Percentiles rank a stretch among this genome's conserved stretches.
Conservation (phyloP, 2,797 vertebrate genomes). For the Nannoperca obscura region DNA sequence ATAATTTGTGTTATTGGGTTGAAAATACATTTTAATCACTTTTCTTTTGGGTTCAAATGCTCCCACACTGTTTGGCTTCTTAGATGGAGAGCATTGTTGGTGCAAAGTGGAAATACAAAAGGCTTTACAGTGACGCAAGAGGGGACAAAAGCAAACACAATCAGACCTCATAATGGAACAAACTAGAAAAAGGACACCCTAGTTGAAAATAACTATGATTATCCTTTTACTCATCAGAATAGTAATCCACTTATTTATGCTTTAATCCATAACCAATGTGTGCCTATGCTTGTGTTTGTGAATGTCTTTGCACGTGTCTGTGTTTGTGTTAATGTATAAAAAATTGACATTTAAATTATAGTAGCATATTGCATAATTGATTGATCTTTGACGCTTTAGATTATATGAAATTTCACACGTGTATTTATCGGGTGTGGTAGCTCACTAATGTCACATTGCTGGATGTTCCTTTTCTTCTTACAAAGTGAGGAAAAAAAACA, state of each 20-base stretch:
- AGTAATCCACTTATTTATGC: slow-evolving; percentile 36
- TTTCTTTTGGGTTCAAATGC: background rate
- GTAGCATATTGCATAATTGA: slow-evolving; percentile 25
- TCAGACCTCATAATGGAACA: slow-evolving; percentile 37
- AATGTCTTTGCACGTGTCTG: slow-evolving; percentile 12
- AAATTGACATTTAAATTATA: slow-evolving; percentile 23
- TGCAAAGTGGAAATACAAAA: slow-evolving; percentile 28
- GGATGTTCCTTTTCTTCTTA: background rate
- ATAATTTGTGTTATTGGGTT: slow-evolving; percentile 8
- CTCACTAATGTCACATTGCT: background rate
- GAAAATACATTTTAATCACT: slow-evolving; percentile 4
- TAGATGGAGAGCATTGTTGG: background rate
- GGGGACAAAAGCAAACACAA: slow-evolving; percentile 21
- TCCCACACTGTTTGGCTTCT: background rate
- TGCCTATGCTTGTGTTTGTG: background rate
- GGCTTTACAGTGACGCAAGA: slow-evolving; percentile 11
- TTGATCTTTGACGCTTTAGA: slow-evolving; percentile 10
- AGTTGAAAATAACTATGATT: slow-evolving; percentile 51
- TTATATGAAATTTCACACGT: slow-evolving; percentile 1
- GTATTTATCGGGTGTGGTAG: background rate
- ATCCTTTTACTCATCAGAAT: slow-evolving; percentile 43
- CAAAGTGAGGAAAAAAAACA: background rate
- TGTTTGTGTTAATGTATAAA: background rate
- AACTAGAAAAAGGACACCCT: slow-evolving; percentile 36
- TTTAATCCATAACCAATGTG: slow-evolving; percentile 28